phyloP scores from a whole-genome alignment of 2,888 invertebrate genomes.

The Tridacna gigas region DNA sequence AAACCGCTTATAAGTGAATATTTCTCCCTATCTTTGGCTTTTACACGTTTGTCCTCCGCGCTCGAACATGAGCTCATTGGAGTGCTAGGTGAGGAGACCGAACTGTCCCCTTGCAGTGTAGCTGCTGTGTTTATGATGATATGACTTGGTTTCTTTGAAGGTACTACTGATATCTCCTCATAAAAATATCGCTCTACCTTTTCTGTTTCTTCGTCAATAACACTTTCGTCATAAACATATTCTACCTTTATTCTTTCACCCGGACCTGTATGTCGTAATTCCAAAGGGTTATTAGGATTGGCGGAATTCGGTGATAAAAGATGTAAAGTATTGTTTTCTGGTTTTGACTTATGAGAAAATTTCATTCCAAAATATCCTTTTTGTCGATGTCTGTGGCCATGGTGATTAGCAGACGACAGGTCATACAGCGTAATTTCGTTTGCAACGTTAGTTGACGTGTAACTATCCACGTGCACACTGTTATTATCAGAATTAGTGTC shows the following conservation, averaged over 20 bases:
- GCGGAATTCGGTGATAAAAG: conserved; percentile 8
- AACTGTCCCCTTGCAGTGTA: conserved; percentile 49
- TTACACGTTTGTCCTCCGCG: conserved; percentile 63
- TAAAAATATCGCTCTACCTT: conserved; percentile 80
- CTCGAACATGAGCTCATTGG: conserved; percentile 63
- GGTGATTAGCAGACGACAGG: conserved; percentile 26
- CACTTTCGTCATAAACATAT: conserved; percentile 83
- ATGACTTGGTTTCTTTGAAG: conserved; percentile 46
- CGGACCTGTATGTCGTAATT: conserved; percentile 10
- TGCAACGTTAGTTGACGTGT: conserved; percentile 26
- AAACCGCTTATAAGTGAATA: conserved; percentile 72
- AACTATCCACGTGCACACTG: conserved; percentile 32
- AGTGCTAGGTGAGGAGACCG: conserved; percentile 61
- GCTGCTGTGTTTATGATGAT: conserved; percentile 41
- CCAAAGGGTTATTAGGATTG: background rate
- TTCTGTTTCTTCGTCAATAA: conserved; percentile 81
- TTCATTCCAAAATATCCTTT: conserved; percentile 50
- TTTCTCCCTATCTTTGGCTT: conserved; percentile 61
- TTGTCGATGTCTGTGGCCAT: conserved; percentile 13
- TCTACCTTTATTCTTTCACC: conserved; percentile 70
- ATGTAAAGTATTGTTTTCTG: conserved; percentile 20
- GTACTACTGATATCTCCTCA: conserved; percentile 72
- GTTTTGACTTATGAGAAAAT: conserved; percentile 39
- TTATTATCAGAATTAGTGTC: conserved; percentile 54
- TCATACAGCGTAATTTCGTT: conserved; percentile 42